Conservation (phyloP, 2,113 vertebrate species). For the Entomyzon cyanotis region DNA sequence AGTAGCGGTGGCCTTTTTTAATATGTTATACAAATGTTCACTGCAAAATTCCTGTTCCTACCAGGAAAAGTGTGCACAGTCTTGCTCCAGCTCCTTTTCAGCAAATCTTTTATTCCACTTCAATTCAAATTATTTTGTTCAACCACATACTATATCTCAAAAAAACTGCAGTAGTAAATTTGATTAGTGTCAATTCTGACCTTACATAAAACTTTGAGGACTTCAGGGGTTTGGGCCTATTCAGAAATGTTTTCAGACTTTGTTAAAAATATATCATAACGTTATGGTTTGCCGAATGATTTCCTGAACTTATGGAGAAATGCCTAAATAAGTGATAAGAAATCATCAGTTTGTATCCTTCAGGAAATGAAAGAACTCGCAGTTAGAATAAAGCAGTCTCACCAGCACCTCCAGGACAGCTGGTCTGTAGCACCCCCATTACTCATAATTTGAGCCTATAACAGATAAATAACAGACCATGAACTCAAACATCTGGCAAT, state of each 20-base stretch:
- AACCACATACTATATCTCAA: background rate
- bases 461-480: background rate
- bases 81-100: background rate
- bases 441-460: background rate
- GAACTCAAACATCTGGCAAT: background rate
- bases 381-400: background rate
- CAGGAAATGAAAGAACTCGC: background rate
- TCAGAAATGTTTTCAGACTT: background rate
- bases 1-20: background rate
- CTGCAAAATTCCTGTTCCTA: background rate
- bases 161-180: background rate
- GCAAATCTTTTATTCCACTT: background rate
- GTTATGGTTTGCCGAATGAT: background rate
- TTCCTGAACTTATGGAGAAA: background rate
- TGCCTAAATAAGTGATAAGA: background rate
- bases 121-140: background rate
- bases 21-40: background rate
- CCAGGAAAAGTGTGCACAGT: background rate
- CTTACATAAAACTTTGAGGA: background rate
- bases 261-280: background rate
- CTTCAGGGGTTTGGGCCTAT: background rate
- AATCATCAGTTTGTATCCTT: background rate
- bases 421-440: background rate
- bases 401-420: background rate
- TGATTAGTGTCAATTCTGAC: background rate